Evolutionary conservation across 2,113 vertebrate species (phyloP).

Genomic region (Dissostichus mawsoni): DNA sequence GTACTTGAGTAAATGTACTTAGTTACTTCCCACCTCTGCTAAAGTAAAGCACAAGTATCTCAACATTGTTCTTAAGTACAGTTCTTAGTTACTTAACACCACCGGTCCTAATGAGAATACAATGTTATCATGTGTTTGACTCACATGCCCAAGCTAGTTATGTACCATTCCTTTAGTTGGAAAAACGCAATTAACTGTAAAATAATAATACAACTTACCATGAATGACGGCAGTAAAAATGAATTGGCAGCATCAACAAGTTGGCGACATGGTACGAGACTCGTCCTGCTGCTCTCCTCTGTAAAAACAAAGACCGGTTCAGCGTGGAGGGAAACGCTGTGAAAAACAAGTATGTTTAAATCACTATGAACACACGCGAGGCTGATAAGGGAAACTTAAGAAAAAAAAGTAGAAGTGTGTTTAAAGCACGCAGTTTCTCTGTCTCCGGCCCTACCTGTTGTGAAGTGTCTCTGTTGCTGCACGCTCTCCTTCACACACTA

Average conservation of each 20-base stretch:
- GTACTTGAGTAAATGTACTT: too few species aligned
- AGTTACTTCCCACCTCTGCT: too few species aligned
- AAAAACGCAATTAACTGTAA: not conserved
- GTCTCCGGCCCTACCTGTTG: not conserved
- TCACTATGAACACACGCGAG: too few species aligned
- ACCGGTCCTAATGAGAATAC: not conserved
- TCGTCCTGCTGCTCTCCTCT: not conserved
- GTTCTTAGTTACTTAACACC: too few species aligned
- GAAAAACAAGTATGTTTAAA: not conserved
- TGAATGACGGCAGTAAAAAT: not conserved
- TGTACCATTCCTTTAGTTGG: not conserved
- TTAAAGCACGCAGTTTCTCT: not conserved
- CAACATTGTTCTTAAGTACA: too few species aligned
- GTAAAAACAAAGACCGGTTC: not conserved
- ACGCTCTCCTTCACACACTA: not conserved
- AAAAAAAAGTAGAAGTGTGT: too few species aligned
- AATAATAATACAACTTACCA: conserved; percentile 54
- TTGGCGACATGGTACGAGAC: conserved; percentile 33
- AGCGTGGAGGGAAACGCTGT: not conserved
- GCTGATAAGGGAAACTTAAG: too few species aligned
- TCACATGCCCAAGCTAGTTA: not conserved
- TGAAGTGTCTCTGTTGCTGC: not conserved
- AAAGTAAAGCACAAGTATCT: too few species aligned
- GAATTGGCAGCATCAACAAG: conserved; percentile 48
- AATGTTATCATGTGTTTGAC: not conserved